These are phyloP conservation scores for Conistra vaccinii DNA, from an alignment of 2,888 invertebrate species.

Conservation along the genomic window DNA sequence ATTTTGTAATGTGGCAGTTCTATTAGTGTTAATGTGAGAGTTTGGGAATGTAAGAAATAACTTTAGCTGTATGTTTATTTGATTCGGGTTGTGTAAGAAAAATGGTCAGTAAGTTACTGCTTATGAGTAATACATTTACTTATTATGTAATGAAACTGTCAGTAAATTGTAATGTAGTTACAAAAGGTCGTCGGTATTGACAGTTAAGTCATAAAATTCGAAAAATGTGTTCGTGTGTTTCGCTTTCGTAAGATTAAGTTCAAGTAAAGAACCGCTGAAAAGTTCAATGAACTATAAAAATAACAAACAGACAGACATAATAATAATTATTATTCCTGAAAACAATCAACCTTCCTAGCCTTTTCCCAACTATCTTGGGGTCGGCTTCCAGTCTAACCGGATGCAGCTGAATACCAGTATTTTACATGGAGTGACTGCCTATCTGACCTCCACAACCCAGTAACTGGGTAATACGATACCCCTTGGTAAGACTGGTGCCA, in stretches of 20 bases:
- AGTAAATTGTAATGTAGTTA: neutral
- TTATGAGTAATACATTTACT: neutral
- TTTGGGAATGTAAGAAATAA: constrained; percentile 11
- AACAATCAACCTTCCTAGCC: too few species aligned
- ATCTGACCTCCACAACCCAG: too few species aligned
- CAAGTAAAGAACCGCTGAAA: neutral
- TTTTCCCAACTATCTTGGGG: too few species aligned
- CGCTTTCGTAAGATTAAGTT: neutral
- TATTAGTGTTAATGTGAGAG: constrained; percentile 42
- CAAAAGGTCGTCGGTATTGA: neutral
- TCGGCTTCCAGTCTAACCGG: too few species aligned
- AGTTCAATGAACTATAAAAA: constrained; percentile 3
- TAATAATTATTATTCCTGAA: neutral
- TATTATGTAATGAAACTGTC: constrained; percentile 11
- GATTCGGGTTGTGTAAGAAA: constrained; percentile 23
- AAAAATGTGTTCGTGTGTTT: neutral
- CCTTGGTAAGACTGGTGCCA: too few species aligned
- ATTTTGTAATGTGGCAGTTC: constrained; percentile 52
- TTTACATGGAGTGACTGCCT: too few species aligned
- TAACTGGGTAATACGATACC: too few species aligned
- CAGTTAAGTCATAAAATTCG: neutral
- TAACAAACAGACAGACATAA: neutral
- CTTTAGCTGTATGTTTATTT: constrained; percentile 15
- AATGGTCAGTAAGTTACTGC: neutral
- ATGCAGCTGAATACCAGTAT: too few species aligned